These are phyloP conservation scores for Patiria pectinifera DNA, from an alignment of 53 echinoderm and acorn worm species.

Conservation along the genomic window DNA sequence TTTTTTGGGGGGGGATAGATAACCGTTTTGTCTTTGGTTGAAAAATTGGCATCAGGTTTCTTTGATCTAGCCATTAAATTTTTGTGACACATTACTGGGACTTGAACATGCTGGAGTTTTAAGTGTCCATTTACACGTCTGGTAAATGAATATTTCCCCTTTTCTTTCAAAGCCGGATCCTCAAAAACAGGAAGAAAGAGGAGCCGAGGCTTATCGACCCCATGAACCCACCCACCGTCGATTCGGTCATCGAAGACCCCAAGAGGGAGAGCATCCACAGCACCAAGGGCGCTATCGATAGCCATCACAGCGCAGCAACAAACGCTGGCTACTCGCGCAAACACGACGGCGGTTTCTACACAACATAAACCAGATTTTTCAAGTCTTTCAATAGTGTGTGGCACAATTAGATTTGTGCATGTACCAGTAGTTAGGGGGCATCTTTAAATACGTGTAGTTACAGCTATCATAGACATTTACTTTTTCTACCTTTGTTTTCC, in stretches of 20 bases:
- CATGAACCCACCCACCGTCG: conserved; percentile 41
- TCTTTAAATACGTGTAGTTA: too few species aligned
- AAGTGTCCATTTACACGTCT: too few species aligned
- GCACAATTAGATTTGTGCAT: too few species aligned
- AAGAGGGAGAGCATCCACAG: conserved; percentile 95
- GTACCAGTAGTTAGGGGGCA: too few species aligned
- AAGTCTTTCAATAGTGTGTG: not conserved
- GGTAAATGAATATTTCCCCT: too few species aligned
- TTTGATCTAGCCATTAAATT: too few species aligned
- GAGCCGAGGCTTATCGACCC: conserved; percentile 44
- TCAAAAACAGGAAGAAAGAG: conserved; percentile 81
- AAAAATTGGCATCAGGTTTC: not conserved
- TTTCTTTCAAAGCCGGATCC: conserved; percentile 68
- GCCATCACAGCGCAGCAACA: conserved; percentile 93
- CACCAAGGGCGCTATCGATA: conserved; percentile 88
- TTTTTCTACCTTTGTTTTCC: too few species aligned
- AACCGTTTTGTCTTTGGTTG: not conserved
- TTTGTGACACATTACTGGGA: too few species aligned
- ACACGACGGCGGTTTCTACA: conserved; percentile 98
- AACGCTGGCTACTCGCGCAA: conserved; percentile 93
- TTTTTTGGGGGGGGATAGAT: too few species aligned
- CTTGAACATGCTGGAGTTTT: too few species aligned
- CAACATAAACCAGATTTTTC: conserved; percentile 62
- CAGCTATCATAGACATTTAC: too few species aligned
- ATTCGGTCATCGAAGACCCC: conserved; percentile 76